A percentile compares a stretch with the other conserved stretches of the same genome.
phyloP scores from a whole-genome alignment of 2,888 invertebrate species.

The Rambutsinella grinnellia region DNA sequence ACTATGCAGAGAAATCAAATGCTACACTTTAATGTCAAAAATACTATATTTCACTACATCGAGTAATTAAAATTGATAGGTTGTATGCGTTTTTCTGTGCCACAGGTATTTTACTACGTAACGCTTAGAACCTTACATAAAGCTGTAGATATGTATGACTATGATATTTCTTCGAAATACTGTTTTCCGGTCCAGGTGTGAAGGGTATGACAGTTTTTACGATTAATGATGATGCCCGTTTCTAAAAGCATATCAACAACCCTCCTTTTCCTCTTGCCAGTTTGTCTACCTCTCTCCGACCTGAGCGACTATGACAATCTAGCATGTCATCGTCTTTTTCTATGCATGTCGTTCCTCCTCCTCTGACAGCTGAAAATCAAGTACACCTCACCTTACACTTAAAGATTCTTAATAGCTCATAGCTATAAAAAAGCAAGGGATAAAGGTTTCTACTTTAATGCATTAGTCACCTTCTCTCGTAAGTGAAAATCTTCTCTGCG shows the following conservation, averaged over 20 bases:
- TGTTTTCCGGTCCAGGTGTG: slow-evolving; percentile 67
- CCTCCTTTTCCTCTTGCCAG: slow-evolving; percentile 44
- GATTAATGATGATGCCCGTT: slow-evolving; percentile 63
- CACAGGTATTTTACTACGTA: no score
- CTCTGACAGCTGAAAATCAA: slow-evolving; percentile 47
- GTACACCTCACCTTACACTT: slow-evolving; percentile 27
- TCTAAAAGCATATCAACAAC: slow-evolving; percentile 65
- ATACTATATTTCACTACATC: no score
- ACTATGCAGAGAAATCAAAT: no score
- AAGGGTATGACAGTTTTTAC: slow-evolving; percentile 61
- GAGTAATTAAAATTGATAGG: no score
- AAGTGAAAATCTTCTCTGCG: slow-evolving; percentile 42
- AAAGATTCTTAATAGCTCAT: no score
- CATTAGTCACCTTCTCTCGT: slow-evolving; percentile 41
- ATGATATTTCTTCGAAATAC: no score
- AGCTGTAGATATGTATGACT: no score
- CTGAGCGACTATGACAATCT: background rate
- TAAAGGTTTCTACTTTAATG: slow-evolving; percentile 12
- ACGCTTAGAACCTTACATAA: no score
- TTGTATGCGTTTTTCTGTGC: no score
- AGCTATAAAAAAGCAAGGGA: background rate
- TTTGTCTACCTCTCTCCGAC: slow-evolving; percentile 25
- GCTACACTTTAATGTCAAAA: no score
- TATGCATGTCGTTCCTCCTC: slow-evolving; percentile 44
- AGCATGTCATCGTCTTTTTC: slow-evolving; percentile 52